Evolutionary conservation across 2,888 invertebrate species (phyloP).

Genomic region (Romanomermis culicivorax): DNA sequence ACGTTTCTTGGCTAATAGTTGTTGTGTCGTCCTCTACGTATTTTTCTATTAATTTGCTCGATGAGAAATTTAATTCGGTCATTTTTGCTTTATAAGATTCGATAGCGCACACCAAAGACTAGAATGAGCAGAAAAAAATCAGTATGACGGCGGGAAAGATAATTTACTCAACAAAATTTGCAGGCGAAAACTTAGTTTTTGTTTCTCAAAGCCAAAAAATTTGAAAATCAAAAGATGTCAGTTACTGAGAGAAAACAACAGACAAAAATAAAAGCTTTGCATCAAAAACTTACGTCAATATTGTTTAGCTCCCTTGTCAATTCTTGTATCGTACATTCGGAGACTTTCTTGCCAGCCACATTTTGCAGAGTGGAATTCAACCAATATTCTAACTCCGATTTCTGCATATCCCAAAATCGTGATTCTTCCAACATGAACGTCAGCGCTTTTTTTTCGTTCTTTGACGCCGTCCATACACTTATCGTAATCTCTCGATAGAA

Average conservation of each 20-base stretch:
- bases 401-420: constrained; percentile 67
- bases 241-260: not conserved
- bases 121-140: too few relatives aligned
- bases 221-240: not conserved
- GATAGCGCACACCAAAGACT: constrained; percentile 74
- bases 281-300: constrained; percentile 12
- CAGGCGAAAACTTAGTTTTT: too few relatives aligned
- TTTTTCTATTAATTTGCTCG: constrained; percentile 16
- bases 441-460: constrained; percentile 59
- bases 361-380: constrained; percentile 35
- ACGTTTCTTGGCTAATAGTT: constrained; percentile 21
- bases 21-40: constrained; percentile 24
- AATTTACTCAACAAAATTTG: too few relatives aligned
- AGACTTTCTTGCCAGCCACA: constrained; percentile 5
- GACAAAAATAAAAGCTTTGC: too few relatives aligned
- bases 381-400: constrained; percentile 79
- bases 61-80: constrained; percentile 15
- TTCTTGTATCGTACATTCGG: constrained; percentile 13
- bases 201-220: not conserved
- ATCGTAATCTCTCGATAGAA: constrained; percentile 68
- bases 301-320: constrained; percentile 17
- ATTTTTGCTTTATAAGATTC: constrained; percentile 53
- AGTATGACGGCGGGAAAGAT: too few relatives aligned
- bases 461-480: constrained; percentile 54
- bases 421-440: constrained; percentile 80